Percentiles rank a stretch among this genome's conserved stretches.
These are phyloP conservation scores for Eubucco bourcierii DNA, from an alignment of 2,113 vertebrate species.

Conservation along the genomic window DNA sequence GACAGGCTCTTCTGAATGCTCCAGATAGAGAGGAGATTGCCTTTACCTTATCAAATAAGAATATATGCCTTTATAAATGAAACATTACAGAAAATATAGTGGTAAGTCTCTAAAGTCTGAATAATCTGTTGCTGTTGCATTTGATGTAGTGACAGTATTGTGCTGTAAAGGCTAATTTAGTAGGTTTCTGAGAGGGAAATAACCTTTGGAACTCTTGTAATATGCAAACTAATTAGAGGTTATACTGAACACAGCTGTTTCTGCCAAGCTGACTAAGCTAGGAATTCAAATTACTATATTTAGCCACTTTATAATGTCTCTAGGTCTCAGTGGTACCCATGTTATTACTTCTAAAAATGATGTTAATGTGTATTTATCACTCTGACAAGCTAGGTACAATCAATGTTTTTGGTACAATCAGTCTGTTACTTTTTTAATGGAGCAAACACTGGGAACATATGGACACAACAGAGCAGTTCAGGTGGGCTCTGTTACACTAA, in stretches of 20 bases:
- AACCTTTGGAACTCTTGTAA: conserved; percentile 31
- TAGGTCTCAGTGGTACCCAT: background rate
- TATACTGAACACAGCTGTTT: conserved; percentile 52
- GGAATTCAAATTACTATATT: conserved; percentile 60
- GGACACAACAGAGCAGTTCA: background rate
- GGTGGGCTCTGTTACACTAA: background rate
- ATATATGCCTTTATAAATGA: conserved; percentile 3
- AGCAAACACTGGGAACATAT: background rate
- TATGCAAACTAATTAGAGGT: conserved; percentile 39
- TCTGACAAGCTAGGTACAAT: background rate
- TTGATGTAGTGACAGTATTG: background rate
- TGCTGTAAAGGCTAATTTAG: background rate
- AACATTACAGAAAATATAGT: conserved; percentile 13
- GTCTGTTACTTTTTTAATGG: background rate
- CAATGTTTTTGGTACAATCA: background rate
- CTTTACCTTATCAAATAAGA: conserved; percentile 5
- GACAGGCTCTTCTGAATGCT: conserved; percentile 19
- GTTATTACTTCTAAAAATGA: background rate
- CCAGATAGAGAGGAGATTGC: background rate
- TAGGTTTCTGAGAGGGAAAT: conserved; percentile 23
- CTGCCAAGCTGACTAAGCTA: conserved; percentile 42
- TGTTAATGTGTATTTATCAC: background rate
- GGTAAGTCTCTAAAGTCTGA: background rate
- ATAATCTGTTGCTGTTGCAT: background rate
- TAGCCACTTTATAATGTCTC: background rate